These are phyloP conservation scores for Xiphophorus birchmanni DNA, from an alignment of 2,797 vertebrate genomes.

Conservation along the genomic window DNA sequence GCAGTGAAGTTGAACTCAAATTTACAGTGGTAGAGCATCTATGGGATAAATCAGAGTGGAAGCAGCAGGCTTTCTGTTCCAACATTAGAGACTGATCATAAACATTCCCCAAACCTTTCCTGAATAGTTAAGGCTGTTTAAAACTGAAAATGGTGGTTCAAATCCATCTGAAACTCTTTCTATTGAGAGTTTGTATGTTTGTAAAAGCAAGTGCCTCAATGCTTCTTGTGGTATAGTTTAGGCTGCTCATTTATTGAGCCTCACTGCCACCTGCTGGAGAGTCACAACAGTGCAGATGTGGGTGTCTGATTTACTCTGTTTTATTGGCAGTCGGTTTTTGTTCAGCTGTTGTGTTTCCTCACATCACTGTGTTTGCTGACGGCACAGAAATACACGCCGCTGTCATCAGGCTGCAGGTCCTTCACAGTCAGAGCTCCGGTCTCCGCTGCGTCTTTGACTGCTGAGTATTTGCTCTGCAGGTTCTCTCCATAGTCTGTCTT, in stretches of 20 bases:
- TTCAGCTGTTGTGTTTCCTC: not conserved
- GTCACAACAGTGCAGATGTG: not conserved
- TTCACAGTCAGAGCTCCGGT: constrained; percentile 18
- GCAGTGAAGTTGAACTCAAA: no score
- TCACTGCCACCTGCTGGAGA: constrained; percentile 53
- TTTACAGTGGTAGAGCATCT: not conserved
- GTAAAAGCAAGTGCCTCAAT: not conserved
- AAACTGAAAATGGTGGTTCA: not conserved
- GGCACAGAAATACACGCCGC: constrained; percentile 33
- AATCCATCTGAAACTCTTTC: not conserved
- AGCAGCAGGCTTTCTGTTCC: not conserved
- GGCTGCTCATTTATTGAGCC: constrained; percentile 24
- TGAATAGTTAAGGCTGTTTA: not conserved
- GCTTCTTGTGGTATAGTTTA: not conserved
- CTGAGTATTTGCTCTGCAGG: constrained; percentile 31
- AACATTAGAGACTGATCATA: not conserved
- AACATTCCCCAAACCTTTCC: not conserved
- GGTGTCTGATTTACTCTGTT: not conserved
- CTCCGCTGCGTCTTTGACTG: not conserved
- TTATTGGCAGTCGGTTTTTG: constrained; percentile 24
- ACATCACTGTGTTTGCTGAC: constrained; percentile 29
- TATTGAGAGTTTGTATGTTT: not conserved
- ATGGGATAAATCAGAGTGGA: not conserved
- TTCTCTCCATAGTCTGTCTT: not conserved
- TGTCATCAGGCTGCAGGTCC: constrained; percentile 19